Conservation (phyloP, 2,888 invertebrate species). For the Odiellus spinosus region DNA sequence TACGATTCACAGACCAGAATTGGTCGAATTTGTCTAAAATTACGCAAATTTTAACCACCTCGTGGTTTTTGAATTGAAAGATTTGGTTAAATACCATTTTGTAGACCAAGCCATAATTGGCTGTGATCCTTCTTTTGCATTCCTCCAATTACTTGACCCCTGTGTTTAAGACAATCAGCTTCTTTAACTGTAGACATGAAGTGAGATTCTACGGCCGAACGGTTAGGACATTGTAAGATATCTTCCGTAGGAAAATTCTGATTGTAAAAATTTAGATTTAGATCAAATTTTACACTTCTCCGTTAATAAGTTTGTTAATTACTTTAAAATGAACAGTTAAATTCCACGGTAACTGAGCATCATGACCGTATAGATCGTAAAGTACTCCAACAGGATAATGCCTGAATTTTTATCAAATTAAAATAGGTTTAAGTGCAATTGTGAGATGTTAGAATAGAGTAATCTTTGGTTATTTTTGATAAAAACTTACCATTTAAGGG, state of each 20-base stretch:
- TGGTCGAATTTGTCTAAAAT: constrained; percentile 97
- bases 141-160: constrained; percentile 68
- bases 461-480: neutral
- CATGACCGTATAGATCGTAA: constrained; percentile 60
- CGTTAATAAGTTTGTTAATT: neutral
- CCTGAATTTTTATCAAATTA: constrained; percentile 27
- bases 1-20: constrained; percentile 93
- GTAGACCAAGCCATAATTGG: constrained; percentile 83
- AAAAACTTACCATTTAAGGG: constrained; percentile 59
- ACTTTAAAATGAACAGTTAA: constrained; percentile 69
- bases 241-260: constrained; percentile 81
- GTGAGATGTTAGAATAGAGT: neutral
- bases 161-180: constrained; percentile 93
- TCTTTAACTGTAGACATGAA: constrained; percentile 93
- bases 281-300: neutral
- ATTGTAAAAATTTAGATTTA: constrained; percentile 5
- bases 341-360: constrained; percentile 73
- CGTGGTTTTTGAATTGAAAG: no score
- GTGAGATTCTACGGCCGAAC: constrained; percentile 61
- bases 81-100: no score
- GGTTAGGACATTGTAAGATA: constrained; percentile 63
- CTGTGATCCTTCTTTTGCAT: constrained; percentile 96
- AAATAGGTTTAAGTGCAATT: neutral
- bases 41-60: constrained; percentile 24
- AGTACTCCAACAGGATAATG: constrained; percentile 62